These are phyloP conservation scores for Drosophila guanche DNA, from an alignment of 1,140 invertebrate species.

Conservation along the genomic window DNA sequence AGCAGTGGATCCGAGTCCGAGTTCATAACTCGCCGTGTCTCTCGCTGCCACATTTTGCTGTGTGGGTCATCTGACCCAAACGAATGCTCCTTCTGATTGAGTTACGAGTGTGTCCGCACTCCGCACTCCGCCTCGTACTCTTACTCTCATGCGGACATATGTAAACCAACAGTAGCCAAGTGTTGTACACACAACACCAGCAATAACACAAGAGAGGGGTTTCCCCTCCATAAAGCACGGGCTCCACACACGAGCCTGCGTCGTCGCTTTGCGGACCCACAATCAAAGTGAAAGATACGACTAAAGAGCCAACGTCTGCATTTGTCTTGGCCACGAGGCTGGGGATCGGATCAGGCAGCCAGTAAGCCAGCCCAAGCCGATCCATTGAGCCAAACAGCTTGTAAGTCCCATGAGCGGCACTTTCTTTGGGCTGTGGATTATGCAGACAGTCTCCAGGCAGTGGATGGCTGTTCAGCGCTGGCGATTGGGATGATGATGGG, in stretches of 20 bases:
- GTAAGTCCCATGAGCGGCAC: slow-evolving; percentile 59
- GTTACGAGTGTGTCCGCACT: slow-evolving; percentile 30
- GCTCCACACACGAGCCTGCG: slow-evolving; percentile 45
- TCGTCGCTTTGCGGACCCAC: slow-evolving; percentile 41
- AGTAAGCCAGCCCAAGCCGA: slow-evolving; percentile 33
- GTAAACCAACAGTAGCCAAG: slow-evolving; percentile 81
- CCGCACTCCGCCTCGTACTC: slow-evolving; percentile 21
- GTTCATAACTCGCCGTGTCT: slow-evolving; percentile 37
- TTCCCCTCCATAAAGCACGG: slow-evolving; percentile 19
- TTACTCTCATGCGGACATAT: slow-evolving; percentile 41
- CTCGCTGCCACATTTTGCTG: slow-evolving; percentile 45
- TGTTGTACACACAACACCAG: slow-evolving; percentile 37
- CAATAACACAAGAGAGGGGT: slow-evolving; percentile 23
- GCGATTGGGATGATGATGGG: no score
- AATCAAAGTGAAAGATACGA: slow-evolving; percentile 81
- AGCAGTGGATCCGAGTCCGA: slow-evolving; percentile 2
- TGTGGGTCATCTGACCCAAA: slow-evolving; percentile 62
- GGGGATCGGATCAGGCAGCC: slow-evolving; percentile 35
- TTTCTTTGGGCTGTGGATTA: slow-evolving; percentile 73
- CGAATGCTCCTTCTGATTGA: slow-evolving; percentile 58
- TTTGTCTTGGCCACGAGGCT: slow-evolving; percentile 71
- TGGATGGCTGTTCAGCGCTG: background rate
- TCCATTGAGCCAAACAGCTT: slow-evolving; percentile 44
- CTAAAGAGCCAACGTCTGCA: slow-evolving; percentile 74
- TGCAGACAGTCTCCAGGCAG: slow-evolving; percentile 51